phyloP scores from a whole-genome alignment of 2,113 vertebrate genomes.

The Cavia porcellus region DNA sequence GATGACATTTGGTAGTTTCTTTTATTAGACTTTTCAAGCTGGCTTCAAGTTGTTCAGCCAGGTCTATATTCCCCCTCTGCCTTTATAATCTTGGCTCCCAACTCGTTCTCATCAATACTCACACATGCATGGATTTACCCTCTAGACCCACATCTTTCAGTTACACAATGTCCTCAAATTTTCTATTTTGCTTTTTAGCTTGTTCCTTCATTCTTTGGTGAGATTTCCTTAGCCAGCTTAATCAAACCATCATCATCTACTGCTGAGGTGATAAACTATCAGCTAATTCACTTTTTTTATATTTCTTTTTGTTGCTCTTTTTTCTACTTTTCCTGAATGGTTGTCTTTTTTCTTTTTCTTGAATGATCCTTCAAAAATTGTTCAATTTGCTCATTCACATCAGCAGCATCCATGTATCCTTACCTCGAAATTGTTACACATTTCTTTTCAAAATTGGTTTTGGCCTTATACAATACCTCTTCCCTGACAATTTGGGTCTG shows the following conservation, averaged over 20 bases:
- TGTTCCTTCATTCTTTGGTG: constrained; percentile 98
- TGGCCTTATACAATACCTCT: constrained; percentile 90
- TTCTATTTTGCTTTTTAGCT: constrained; percentile 94
- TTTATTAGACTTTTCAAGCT: constrained; percentile 93
- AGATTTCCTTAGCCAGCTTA: constrained; percentile 95
- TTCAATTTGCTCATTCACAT: constrained; percentile 87
- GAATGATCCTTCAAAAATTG: constrained; percentile 89
- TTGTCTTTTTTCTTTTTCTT: constrained; percentile 95
- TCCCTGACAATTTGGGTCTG: constrained; percentile 87
- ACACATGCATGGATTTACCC: constrained; percentile 86
- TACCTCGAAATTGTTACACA: constrained; percentile 83
- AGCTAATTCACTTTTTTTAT: constrained; percentile 84
- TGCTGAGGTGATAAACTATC: constrained; percentile 89
- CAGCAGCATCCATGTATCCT: constrained; percentile 89
- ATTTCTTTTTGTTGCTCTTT: constrained; percentile 91
- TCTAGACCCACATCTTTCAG: constrained; percentile 92
- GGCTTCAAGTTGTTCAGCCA: constrained; percentile 93
- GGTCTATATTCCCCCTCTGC: constrained; percentile 95
- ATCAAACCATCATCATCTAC: constrained; percentile 96
- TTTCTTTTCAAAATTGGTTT: constrained; percentile 87
- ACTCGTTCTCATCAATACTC: constrained; percentile 95
- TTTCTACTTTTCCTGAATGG: constrained; percentile 94
- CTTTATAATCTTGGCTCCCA: constrained; percentile 96
- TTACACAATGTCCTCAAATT: constrained; percentile 92
- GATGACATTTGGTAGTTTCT: constrained; percentile 81